Base-by-base conservation (phyloP, 2,113 vertebrate genomes). In the Apteryx owenii region DNA sequence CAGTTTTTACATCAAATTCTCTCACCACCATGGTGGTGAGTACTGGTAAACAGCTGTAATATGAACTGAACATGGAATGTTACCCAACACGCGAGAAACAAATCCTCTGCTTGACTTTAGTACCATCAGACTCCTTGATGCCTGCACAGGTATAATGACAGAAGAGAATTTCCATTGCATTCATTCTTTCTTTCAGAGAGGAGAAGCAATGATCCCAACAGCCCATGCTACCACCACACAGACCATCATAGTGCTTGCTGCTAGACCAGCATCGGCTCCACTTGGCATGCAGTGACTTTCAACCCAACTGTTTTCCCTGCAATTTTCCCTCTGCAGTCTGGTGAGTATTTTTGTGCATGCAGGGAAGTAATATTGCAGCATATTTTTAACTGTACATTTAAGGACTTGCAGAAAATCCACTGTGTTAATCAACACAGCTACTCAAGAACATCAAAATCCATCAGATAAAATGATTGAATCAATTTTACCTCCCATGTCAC, bases 241-340 rank as follows among this genome's bases (percentile, higher is more conserved):
- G 26, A 19, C 15, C 1, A 2, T 13, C 8, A 65, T 33, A 53
- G n/a, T 2, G 18, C 88, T 13, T 14, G n/a, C 44, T 77, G 31
- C 0, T 1, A 28, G 0, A 9, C 62, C 42, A 2, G 0, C 2
- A 3, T 28, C 2, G 4, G 72, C 40, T 92, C 46, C 2, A 2
- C 54, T 33, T 61, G 46, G 28, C 62, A 72, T 4, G 0, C 25
- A 29, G 31, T 1, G 33, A 54, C 42, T 29, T 21, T 46, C 5
- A 86, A 10, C 12, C 22, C 33, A 70, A 33, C 50, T 5, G 58
- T 12, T 18, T 44, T 19, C 23, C 53, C 23, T 23, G 46, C 16
- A 15, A 2, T 29, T 51, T 26, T 75, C 65, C 40, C 60, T 31
- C 73, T 20, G 10, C 4, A 1, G 48, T 61, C 42, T 0, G 0